A percentile compares a stretch with the other conserved stretches of the same genome.
Conservation (phyloP, 1,140 invertebrate species). For the Anthonomus grandis region DNA sequence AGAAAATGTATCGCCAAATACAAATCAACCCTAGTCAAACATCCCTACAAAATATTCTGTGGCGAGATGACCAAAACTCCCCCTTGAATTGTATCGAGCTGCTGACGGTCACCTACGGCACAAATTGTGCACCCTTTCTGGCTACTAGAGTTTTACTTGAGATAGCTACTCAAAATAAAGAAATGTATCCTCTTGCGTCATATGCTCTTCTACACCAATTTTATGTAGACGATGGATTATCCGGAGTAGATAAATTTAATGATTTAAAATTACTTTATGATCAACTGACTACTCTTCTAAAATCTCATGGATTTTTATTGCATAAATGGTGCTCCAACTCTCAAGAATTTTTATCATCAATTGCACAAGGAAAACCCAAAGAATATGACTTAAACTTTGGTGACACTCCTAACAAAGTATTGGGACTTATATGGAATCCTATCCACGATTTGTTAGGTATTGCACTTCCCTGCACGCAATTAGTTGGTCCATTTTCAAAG, state of each 20-base stretch:
- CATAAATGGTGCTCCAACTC: constrained; percentile 21
- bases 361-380: not conserved
- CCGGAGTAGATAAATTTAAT: not conserved
- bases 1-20: constrained; percentile 16
- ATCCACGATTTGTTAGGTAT: not conserved
- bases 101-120: constrained; percentile 17
- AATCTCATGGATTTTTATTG: constrained; percentile 2
- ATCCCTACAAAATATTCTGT: constrained; percentile 8
- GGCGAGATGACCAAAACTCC: constrained; percentile 2
- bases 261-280: constrained; percentile 5
- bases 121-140: constrained; percentile 12
- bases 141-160: constrained; percentile 16
- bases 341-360: not conserved
- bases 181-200: constrained; percentile 26
- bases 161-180: constrained; percentile 18
- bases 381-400: not conserved
- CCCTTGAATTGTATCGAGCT: constrained; percentile 12
- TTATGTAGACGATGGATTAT: constrained; percentile 30
- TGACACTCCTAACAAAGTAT: constrained; percentile 5
- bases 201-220: constrained; percentile 21
- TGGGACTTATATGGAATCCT: constrained; percentile 12
- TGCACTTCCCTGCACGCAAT: not conserved
- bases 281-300: constrained; percentile 7
- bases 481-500: not conserved
- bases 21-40: constrained; percentile 7